Evolutionary conservation across 2,888 invertebrate genomes (phyloP).

Genomic region (Lingula anatina): DNA sequence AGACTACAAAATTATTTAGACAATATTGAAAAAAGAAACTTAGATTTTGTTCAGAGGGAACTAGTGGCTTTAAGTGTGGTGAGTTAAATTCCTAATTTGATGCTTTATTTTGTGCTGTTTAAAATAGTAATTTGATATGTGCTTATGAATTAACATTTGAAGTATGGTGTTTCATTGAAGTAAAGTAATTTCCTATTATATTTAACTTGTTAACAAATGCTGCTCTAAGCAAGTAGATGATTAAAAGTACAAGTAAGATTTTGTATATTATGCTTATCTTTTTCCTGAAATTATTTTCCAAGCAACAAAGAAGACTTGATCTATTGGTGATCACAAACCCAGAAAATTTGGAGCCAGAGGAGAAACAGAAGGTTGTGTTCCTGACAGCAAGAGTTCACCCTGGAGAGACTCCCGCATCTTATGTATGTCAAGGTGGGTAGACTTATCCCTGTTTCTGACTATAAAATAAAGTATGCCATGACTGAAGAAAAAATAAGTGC

Average conservation of each 20-base stretch:
- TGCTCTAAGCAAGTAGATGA: no score
- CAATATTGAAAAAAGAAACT: slow-evolving; percentile 62
- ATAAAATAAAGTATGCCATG: background rate
- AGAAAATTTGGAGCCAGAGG: slow-evolving; percentile 48
- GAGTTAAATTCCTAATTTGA: no score
- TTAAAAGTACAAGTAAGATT: no score
- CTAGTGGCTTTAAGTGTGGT: slow-evolving; percentile 53
- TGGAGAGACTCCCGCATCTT: slow-evolving; percentile 90
- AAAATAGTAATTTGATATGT: no score
- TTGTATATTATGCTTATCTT: no score
- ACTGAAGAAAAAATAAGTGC: no score
- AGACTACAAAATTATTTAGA: slow-evolving; percentile 79
- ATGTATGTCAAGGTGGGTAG: slow-evolving; percentile 77
- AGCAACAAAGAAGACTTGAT: slow-evolving; percentile 91
- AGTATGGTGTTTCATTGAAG: no score
- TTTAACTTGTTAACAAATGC: no score
- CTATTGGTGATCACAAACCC: slow-evolving; percentile 71
- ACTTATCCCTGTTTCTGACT: background rate
- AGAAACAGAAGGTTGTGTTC: slow-evolving; percentile 72
- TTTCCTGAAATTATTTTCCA: no score
- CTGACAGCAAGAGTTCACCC: slow-evolving; percentile 87
- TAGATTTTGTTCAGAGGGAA: slow-evolving; percentile 65
- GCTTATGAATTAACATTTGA: no score
- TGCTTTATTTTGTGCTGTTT: no score
- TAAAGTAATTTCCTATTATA: no score